A percentile compares a stretch with the other conserved stretches of the same genome.
Conservation (phyloP, 2,888 invertebrate genomes). For the Limnephilus auricula region DNA sequence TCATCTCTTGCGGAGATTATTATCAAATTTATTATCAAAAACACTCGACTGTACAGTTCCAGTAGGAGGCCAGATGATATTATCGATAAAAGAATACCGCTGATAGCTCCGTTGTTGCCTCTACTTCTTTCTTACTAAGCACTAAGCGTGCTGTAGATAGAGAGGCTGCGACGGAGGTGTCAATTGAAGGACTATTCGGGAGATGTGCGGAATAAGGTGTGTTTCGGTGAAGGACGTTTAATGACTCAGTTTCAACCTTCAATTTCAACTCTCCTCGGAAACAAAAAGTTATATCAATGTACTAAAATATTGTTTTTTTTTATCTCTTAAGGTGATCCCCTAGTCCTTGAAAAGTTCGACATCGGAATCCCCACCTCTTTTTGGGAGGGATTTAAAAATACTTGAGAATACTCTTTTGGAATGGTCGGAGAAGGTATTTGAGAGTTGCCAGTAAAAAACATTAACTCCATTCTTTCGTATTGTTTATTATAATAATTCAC, state of each 20-base stretch:
- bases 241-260: neutral
- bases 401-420: no score
- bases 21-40: constrained; percentile 65
- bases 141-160: neutral
- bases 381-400: no score
- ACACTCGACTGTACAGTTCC: constrained; percentile 52
- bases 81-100: constrained; percentile 9
- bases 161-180: neutral
- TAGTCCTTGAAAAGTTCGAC: no score
- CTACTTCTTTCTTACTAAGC: neutral
- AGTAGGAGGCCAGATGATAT: constrained; percentile 28
- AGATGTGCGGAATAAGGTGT: neutral
- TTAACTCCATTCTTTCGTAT: no score
- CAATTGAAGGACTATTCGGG: neutral
- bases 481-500: no score
- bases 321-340: no score
- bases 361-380: no score
- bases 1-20: constrained; percentile 62
- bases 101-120: neutral
- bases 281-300: neutral
- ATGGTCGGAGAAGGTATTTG: no score
- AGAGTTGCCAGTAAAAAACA: no score
- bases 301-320: no score
- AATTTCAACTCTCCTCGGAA: neutral
- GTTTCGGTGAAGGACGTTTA: neutral